phyloP scores from a whole-genome alignment of 2,888 invertebrate species.

The Ptychoptera contaminata region DNA sequence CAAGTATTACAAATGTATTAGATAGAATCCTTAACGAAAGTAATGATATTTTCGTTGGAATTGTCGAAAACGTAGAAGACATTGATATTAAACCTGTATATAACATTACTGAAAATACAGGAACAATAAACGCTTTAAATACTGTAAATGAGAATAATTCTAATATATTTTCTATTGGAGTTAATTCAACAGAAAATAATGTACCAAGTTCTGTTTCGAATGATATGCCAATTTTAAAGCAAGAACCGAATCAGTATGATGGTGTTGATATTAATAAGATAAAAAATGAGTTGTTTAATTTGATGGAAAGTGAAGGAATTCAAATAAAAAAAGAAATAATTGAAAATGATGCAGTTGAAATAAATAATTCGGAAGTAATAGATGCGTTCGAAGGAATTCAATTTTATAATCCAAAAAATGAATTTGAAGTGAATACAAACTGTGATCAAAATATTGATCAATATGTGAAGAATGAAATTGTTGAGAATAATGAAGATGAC shows the following conservation, averaged over 20 bases:
- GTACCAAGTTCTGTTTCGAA: neutral
- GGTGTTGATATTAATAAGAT: slow-evolving; percentile 8
- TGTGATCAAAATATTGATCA: neutral
- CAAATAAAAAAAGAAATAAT: neutral
- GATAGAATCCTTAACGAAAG: neutral
- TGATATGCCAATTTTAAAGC: neutral
- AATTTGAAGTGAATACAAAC: neutral
- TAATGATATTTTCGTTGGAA: neutral
- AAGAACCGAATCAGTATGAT: slow-evolving; percentile 7
- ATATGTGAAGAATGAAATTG: neutral
- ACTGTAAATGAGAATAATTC: no score
- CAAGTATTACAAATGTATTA: slow-evolving; percentile 13
- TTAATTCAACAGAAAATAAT: no score
- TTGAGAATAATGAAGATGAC: neutral
- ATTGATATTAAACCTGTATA: no score
- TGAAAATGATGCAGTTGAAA: slow-evolving; percentile 5
- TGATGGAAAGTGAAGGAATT: slow-evolving; percentile 8
- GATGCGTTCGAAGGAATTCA: slow-evolving; percentile 3
- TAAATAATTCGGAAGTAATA: no score
- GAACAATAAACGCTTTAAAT: no score
- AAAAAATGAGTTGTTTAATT: slow-evolving; percentile 7
- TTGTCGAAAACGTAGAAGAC: neutral
- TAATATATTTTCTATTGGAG: no score
- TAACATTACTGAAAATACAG: no score
- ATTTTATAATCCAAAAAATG: neutral